phyloP scores from a whole-genome alignment of 2,797 vertebrate genomes.

The Neosilurus mollespiculum region DNA sequence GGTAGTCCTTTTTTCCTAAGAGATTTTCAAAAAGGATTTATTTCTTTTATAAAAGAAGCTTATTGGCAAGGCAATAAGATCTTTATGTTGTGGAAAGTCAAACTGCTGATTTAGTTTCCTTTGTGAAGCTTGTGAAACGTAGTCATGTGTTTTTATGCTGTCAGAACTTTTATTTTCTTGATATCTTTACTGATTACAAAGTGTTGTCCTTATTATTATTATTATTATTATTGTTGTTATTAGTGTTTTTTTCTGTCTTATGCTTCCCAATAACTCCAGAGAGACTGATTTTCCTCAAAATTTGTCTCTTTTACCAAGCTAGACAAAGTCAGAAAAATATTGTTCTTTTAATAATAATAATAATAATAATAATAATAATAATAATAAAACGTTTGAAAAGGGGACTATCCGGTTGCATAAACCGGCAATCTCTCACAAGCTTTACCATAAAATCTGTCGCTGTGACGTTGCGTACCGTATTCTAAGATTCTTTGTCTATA shows the following conservation, averaged over 20 bases:
- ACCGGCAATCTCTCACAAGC: conserved; percentile 71
- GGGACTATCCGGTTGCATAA: conserved; percentile 76
- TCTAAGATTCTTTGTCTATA: conserved; percentile 84
- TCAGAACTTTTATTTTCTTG: conserved; percentile 15
- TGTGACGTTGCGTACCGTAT: conserved; percentile 75
- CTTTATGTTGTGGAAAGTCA: conserved; percentile 39
- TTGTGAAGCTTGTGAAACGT: conserved; percentile 39
- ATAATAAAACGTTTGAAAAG: conserved; percentile 25
- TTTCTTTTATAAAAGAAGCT: conserved; percentile 44
- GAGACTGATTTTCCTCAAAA: conserved; percentile 7
- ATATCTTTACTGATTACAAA: conserved; percentile 47
- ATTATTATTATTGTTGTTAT: conserved; percentile 13
- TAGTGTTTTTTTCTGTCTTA: background rate
- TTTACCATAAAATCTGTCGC: conserved; percentile 81
- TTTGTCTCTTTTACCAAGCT: conserved; percentile 16
- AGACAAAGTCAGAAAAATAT: conserved; percentile 8
- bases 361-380: background rate
- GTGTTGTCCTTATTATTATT: conserved; percentile 4
- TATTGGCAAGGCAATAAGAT: conserved; percentile 58
- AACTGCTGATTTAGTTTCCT: conserved; percentile 33
- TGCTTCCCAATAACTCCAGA: conserved; percentile 28
- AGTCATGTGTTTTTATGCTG: conserved; percentile 26
- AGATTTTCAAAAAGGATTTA: background rate
- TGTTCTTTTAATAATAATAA: conserved; percentile 16
- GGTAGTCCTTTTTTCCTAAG: conserved; percentile 70